phyloP scores from a whole-genome alignment of 2,888 invertebrate genomes.

The Hirtodrosophila cameraria region DNA sequence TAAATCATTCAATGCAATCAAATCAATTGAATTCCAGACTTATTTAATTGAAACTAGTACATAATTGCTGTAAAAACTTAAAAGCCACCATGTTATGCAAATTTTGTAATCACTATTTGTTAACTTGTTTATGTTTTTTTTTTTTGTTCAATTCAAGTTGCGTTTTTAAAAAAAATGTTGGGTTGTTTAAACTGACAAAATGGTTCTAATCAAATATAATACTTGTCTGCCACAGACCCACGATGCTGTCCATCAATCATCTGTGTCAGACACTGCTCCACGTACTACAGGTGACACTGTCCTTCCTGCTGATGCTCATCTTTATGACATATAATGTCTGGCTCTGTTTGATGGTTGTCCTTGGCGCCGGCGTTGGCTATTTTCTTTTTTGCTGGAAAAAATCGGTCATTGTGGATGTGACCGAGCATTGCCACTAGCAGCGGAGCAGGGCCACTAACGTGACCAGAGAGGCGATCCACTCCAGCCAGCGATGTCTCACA shows the following conservation, averaged over 20 bases:
- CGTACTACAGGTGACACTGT: slow-evolving; percentile 94
- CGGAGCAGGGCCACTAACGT: slow-evolving; percentile 40
- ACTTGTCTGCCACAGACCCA: slow-evolving; percentile 86
- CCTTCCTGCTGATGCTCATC: slow-evolving; percentile 97
- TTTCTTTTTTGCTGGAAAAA: slow-evolving; percentile 98
- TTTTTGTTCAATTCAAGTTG: not conserved
- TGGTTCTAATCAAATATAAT: slow-evolving; percentile 10
- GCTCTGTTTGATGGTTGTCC: slow-evolving; percentile 94
- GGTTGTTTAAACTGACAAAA: not conserved
- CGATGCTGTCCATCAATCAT: slow-evolving; percentile 93
- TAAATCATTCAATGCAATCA: not conserved
- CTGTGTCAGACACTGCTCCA: slow-evolving; percentile 94
- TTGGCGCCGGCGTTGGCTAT: slow-evolving; percentile 95
- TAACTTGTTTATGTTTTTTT: slow-evolving; percentile 14
- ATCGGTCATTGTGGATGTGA: slow-evolving; percentile 95
- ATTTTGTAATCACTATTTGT: slow-evolving; percentile 4
- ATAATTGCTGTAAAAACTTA: not conserved
- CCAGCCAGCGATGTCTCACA: slow-evolving; percentile 56
- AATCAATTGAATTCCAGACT: not conserved
- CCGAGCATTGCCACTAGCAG: slow-evolving; percentile 96
- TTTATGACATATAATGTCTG: slow-evolving; percentile 99
- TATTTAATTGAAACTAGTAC: not conserved
- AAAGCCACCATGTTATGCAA: not conserved
- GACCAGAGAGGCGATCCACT: slow-evolving; percentile 23
- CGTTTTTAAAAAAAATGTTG: not conserved